Conservation (phyloP, 2,888 invertebrate species). For the Melitaea athalia region DNA sequence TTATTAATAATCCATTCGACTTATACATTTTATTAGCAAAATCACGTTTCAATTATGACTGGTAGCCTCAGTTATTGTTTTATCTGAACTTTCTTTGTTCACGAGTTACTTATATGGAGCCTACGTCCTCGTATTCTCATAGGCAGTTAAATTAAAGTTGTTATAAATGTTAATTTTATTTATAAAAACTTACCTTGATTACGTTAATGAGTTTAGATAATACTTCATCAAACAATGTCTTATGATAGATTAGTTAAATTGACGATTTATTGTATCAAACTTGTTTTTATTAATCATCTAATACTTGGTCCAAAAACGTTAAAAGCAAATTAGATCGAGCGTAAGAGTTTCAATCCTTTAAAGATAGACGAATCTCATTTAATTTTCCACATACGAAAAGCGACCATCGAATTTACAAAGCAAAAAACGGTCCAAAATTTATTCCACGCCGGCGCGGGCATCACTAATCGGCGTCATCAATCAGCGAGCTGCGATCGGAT, state of each 20-base stretch:
- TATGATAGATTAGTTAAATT: too few species aligned
- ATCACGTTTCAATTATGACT: background rate
- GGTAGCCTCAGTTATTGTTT: background rate
- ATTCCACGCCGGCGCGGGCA: conserved; percentile 76
- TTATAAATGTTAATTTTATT: too few species aligned
- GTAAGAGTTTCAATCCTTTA: conserved; percentile 29
- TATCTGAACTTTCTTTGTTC: too few species aligned
- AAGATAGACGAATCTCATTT: conserved; percentile 40
- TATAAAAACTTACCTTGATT: too few species aligned
- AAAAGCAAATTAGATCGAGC: conserved; percentile 18
- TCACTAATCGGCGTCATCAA: conserved; percentile 82
- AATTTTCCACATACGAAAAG: conserved; percentile 56
- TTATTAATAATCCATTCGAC: background rate
- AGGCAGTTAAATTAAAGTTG: too few species aligned
- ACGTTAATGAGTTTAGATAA: too few species aligned
- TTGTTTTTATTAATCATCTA: background rate
- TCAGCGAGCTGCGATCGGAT: conserved; percentile 75
- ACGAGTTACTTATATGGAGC: too few species aligned
- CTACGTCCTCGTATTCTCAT: too few species aligned
- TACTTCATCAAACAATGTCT: too few species aligned
- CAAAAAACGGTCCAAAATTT: conserved; percentile 79
- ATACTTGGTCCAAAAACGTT: conserved; percentile 1
- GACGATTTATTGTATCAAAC: background rate
- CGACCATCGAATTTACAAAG: conserved; percentile 62
- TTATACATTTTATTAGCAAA: background rate